Conservation (phyloP, 1,140 invertebrate species). For the Diorhabda carinulata region DNA sequence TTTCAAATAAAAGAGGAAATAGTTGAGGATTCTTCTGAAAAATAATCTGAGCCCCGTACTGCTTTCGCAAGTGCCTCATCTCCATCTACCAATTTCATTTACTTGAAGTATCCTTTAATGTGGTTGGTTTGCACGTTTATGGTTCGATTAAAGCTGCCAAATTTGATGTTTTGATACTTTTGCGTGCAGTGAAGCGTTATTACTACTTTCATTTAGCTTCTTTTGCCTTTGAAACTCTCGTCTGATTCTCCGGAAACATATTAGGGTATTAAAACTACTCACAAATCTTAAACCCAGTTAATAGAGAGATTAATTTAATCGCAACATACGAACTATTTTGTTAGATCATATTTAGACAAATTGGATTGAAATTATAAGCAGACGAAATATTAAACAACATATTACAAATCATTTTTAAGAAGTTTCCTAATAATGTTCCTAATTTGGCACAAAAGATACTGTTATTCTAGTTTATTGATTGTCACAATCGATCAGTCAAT, state of each 20-base stretch:
- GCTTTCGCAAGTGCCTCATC: neutral
- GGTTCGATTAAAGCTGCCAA: conserved; percentile 1
- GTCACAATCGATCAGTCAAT: too few relatives aligned
- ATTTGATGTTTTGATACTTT: conserved; percentile 3
- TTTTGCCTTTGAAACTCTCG: neutral
- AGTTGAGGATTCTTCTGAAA: too few relatives aligned
- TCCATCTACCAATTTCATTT: conserved; percentile 2
- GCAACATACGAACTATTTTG: too few relatives aligned
- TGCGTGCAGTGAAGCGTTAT: neutral
- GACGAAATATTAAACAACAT: too few relatives aligned
- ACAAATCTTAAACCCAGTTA: neutral
- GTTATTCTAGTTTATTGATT: too few relatives aligned
- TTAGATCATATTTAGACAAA: too few relatives aligned
- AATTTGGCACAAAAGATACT: too few relatives aligned
- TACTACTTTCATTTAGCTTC: conserved; percentile 2
- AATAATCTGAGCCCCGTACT: neutral
- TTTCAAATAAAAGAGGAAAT: too few relatives aligned
- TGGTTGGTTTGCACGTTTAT: neutral
- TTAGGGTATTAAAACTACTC: neutral
- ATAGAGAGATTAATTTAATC: too few relatives aligned
- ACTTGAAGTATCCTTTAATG: neutral
- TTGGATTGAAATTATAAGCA: too few relatives aligned
- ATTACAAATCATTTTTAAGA: too few relatives aligned
- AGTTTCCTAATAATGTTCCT: too few relatives aligned
- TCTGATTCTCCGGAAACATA: neutral